These are phyloP conservation scores for Acipenser transmontanus DNA, from an alignment of 2,797 vertebrate species.

Conservation along the genomic window DNA sequence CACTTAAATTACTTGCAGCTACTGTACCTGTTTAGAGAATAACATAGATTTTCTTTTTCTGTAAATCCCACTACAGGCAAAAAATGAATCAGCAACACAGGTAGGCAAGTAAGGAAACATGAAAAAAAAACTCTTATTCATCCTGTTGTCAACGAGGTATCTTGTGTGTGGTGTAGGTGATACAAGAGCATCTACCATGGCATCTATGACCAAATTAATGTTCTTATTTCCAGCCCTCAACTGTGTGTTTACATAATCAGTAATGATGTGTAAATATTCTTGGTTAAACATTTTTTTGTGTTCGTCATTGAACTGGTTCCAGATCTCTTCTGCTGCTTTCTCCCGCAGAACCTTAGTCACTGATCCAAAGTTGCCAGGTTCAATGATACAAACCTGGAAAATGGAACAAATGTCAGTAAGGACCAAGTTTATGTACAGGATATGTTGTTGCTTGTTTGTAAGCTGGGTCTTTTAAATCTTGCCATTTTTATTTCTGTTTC, in stretches of 20 bases:
- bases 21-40: conserved; percentile 10
- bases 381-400: conserved; percentile 27
- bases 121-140: conserved; percentile 38
- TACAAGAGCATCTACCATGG: conserved; percentile 45
- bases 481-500: too few species aligned
- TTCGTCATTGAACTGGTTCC: conserved; percentile 38
- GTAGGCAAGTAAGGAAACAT: conserved; percentile 39
- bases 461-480: too few species aligned
- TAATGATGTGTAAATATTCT: conserved; percentile 39
- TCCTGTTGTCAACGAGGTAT: conserved; percentile 41
- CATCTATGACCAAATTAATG: conserved; percentile 30
- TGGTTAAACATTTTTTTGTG: conserved; percentile 33
- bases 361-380: conserved; percentile 46
- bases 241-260: conserved; percentile 31
- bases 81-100: conserved; percentile 33
- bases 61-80: conserved; percentile 42
- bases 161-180: conserved; percentile 28
- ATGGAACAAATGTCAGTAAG: neutral
- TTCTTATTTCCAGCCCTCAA: conserved; percentile 32
- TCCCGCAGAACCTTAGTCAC: conserved; percentile 46
- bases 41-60: conserved; percentile 36
- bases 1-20: too few species aligned
- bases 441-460: too few species aligned
- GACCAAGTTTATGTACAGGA: too few species aligned
- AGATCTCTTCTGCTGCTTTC: conserved; percentile 37